Percentiles rank a stretch among this genome's conserved stretches.
Evolutionary conservation across 2,113 vertebrate genomes (phyloP).

Genomic region (Dissostichus mawsoni): DNA sequence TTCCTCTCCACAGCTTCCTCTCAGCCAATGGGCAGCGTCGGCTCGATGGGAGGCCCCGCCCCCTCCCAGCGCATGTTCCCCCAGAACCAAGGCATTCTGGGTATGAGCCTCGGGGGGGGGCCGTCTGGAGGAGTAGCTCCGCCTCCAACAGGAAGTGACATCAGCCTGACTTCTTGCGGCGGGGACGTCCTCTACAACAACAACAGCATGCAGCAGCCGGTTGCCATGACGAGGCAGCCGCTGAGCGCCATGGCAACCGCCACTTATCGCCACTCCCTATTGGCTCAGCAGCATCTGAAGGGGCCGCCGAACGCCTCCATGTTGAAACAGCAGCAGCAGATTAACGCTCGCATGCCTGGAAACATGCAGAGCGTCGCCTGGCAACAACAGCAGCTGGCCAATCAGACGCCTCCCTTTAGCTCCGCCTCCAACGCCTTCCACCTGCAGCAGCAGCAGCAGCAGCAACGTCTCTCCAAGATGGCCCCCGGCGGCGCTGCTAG

Average conservation of each 20-base stretch:
- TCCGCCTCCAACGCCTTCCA: slow-evolving; percentile 85
- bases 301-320: slow-evolving; percentile 86
- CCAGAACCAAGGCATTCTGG: slow-evolving; percentile 90
- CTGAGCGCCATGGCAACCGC: slow-evolving; percentile 80
- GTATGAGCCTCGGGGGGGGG: slow-evolving; percentile 85
- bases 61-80: slow-evolving; percentile 91
- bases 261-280: slow-evolving; percentile 88
- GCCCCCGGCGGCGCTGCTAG: slow-evolving; percentile 68
- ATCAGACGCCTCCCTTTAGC: slow-evolving; percentile 86
- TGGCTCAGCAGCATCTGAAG: slow-evolving; percentile 89
- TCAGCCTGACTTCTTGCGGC: slow-evolving; percentile 86
- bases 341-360: slow-evolving; percentile 79
- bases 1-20: slow-evolving; percentile 85
- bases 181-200: slow-evolving; percentile 86
- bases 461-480: slow-evolving; percentile 91
- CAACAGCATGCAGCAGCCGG: slow-evolving; percentile 84
- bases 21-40: slow-evolving; percentile 87
- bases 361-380: slow-evolving; percentile 87
- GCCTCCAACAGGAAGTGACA: slow-evolving; percentile 83
- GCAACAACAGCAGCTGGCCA: slow-evolving; percentile 87
- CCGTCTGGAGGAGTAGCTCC: slow-evolving; percentile 76
- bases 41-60: slow-evolving; percentile 86
- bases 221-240: slow-evolving; percentile 86
- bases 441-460: slow-evolving; percentile 87
- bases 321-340: slow-evolving; percentile 85